These are phyloP conservation scores for Smittia aterrima DNA, from an alignment of 2,888 invertebrate genomes.

Conservation along the genomic window DNA sequence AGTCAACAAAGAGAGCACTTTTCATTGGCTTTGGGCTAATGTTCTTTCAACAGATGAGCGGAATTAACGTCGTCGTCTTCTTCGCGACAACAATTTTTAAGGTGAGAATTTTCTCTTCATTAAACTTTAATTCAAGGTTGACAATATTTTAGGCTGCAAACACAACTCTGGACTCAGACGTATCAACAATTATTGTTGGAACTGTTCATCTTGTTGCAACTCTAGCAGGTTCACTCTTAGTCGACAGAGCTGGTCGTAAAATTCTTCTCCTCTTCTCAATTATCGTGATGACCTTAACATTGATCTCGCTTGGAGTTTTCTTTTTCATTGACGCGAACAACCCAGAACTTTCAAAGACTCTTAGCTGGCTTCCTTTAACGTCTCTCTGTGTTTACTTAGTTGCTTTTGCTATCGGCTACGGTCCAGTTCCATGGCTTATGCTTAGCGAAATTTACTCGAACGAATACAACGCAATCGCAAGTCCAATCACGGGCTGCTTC, in stretches of 20 bases:
- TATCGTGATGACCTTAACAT: slow-evolving; percentile 7
- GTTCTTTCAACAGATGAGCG: slow-evolving; percentile 64
- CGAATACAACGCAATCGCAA: slow-evolving; percentile 73
- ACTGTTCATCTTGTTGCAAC: slow-evolving; percentile 72
- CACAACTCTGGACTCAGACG: slow-evolving; percentile 57
- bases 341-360: slow-evolving; percentile 52
- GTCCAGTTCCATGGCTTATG: slow-evolving; percentile 62
- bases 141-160: slow-evolving; percentile 67
- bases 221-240: slow-evolving; percentile 64
- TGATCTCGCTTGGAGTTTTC: slow-evolving; percentile 25
- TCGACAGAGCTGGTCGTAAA: slow-evolving; percentile 73
- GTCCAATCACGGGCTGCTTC: slow-evolving; percentile 74
- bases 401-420: slow-evolving; percentile 79
- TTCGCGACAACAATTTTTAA: slow-evolving; percentile 36
- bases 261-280: slow-evolving; percentile 47
- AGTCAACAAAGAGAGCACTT: slow-evolving; percentile 61
- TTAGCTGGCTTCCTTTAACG: slow-evolving; percentile 73
- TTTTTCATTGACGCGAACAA: slow-evolving; percentile 43
- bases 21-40: slow-evolving; percentile 69
- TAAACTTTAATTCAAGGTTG: not conserved
- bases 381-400: slow-evolving; percentile 74
- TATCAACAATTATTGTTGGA: slow-evolving; percentile 71
- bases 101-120: not conserved
- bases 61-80: slow-evolving; percentile 29
- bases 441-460: slow-evolving; percentile 77